Percentiles rank a stretch among this genome's conserved stretches.
phyloP scores from a whole-genome alignment of 2,113 vertebrate genomes.

The Stictonetta naevosa region DNA sequence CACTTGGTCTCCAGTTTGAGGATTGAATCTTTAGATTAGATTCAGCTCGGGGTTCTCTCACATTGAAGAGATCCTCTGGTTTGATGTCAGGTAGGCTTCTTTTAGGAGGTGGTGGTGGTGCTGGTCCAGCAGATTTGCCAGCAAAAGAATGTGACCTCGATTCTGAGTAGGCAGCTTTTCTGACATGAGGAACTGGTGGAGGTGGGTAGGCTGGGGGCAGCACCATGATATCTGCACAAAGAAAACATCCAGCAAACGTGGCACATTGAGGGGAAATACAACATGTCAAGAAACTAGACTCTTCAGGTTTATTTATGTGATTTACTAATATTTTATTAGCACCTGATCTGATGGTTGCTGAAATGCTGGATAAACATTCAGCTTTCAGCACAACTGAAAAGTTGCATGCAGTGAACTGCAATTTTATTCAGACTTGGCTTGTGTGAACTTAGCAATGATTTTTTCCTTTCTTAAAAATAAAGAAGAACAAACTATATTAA shows the following conservation, averaged over 20 bases:
- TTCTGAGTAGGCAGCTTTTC: constrained; percentile 47
- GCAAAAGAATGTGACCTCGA: constrained; percentile 60
- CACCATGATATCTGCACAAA: constrained; percentile 65
- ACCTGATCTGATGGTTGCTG: background rate
- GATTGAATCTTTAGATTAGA: background rate
- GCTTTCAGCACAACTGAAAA: background rate
- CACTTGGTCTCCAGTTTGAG: constrained; percentile 25
- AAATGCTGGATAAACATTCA: background rate
- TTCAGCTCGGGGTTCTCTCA: constrained; percentile 52
- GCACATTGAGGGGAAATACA: background rate
- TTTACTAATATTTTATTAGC: background rate
- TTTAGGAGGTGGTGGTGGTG: constrained; percentile 70
- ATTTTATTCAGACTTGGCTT: background rate
- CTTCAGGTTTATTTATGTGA: background rate
- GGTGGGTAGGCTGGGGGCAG: constrained; percentile 90
- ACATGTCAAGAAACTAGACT: background rate
- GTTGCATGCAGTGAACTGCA: background rate
- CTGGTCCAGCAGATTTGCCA: constrained; percentile 47
- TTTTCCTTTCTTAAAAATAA: background rate
- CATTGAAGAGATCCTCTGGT: background rate
- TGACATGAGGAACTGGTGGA: constrained; percentile 82
- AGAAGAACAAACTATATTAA: background rate
- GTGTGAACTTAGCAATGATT: background rate
- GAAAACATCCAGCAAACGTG: background rate
- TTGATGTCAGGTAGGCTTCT: constrained; percentile 65